Evolutionary conservation across 2,888 invertebrate genomes (phyloP), one percentile per base, ranked within the genome.

Genomic region (Pollenia amentaria): DNA sequence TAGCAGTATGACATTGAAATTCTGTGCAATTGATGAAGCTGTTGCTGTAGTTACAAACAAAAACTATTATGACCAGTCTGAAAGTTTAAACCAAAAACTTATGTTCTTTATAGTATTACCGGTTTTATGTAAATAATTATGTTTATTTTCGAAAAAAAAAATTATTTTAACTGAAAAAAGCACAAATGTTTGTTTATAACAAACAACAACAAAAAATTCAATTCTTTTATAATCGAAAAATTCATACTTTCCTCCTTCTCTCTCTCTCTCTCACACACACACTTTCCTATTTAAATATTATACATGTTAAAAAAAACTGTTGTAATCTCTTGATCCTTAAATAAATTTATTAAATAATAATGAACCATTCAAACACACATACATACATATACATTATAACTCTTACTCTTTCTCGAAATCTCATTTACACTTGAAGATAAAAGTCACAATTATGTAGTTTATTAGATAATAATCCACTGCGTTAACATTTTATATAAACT

Each of bases 81-180:
- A 44, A 64, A 11, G 42, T 64, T 64, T 18, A 42, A 64, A 64
- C 10, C 11, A 42, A 40, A 60, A 42, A 16, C 40, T n/a, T 10
- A n/a, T 60, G 38, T 62, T 70, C 29, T 11, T 46, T 11, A 48
- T 42, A 40, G 9, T 70, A 29, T 12, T 62, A 55, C 40, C 14
- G 60, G 14, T 69, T 79, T 64, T 77, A 51, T 78, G 76, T 67
- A 77, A 77, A 77, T 65, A 62, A 53, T 65, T 9, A n/a, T 21
- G 46, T 84, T 88, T 88, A 89, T 89, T 86, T 81, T 87, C 64
- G 9, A 83, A 79, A 57, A 75, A 79, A n/a, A 6, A 29, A 29
- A 29, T 29, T 29, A 29, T 29, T 29, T 29, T 29, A 29, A 6
- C 29, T 29, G 29, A 42, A 73, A 44, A 70, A 48, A 70, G 9